Evolutionary conservation across 2,888 invertebrate species (phyloP), one percentile per base, ranked within the genome.

Genomic region (Dexiosoma caninum): DNA sequence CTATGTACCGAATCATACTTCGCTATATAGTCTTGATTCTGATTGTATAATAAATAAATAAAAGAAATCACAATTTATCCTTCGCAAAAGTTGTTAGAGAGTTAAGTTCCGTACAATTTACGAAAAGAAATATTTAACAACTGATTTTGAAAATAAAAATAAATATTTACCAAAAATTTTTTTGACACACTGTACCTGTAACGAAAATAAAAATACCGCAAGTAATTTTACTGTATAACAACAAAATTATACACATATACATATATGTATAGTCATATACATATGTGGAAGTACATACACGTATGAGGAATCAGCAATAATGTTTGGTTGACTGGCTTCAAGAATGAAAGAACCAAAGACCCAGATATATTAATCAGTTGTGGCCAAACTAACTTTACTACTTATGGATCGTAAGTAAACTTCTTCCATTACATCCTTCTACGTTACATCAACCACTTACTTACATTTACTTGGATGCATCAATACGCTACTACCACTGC

Each of bases 361-460:
- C 42, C 67, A 67, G 49, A 75, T 67, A 51, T 75, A 75, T 75
- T 75, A 75, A 75, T 75, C 67, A 67, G 59, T 75, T 67, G 59
- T 59, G 51, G 67, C 66, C 57, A 66, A 51, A 49, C 49, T 67
- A 44, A 44, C 8, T 51, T 30, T 35, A 49, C 21, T 42, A 30
- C 30, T 59, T 67, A 49, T 51, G 59, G 49, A n/a, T 49, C 66
- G 59, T 59, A 67, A 59, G 35, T 49, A 59, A 57, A 67, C 57
- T 35, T 62, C 72, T 37, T 12, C 35, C 62, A 55, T 64, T 62
- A 46, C 44, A 9, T 10, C 12, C 44, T 67, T 32, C 37, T 59
- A 16, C 12, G 21, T 16, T 59, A 46, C 53, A 64, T 27, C 35
- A 27, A 27, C 44, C 30, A 40, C 40, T 21, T 57, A 37, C 35